phyloP scores from a whole-genome alignment of 2,888 invertebrate species.

The Cataglyphis cursor region DNA sequence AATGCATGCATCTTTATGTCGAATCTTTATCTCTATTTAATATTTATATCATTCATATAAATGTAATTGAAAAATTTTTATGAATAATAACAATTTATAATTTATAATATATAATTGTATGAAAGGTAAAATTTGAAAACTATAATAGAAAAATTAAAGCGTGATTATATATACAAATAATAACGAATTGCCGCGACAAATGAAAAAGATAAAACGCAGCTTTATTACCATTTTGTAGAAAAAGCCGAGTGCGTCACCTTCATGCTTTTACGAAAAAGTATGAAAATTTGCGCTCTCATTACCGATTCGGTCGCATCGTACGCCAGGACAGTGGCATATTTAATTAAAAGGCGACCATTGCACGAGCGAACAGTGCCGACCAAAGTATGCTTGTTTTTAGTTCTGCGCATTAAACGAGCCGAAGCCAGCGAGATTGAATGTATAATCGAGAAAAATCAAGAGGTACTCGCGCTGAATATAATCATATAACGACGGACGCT shows the following conservation, averaged over 20 bases:
- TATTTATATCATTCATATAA: neutral
- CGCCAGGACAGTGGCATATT: neutral
- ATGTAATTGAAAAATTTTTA: neutral
- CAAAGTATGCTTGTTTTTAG: constrained; percentile 30
- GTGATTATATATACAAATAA: neutral
- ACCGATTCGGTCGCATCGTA: neutral
- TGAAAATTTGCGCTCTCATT: constrained; percentile 31
- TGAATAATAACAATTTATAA: neutral
- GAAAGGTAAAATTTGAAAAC: neutral
- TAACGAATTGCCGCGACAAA: neutral
- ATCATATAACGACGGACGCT: neutral
- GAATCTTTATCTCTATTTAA: neutral
- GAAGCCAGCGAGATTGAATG: constrained; percentile 38
- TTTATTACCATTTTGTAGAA: constrained; percentile 11
- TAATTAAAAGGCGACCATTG: constrained; percentile 45
- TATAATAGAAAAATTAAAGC: neutral
- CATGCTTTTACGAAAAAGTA: constrained; percentile 24
- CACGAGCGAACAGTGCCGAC: constrained; percentile 25
- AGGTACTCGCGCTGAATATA: neutral
- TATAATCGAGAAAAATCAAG: constrained; percentile 48
- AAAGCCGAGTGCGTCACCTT: neutral
- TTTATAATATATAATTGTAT: neutral
- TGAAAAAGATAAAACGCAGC: neutral
- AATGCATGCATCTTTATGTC: neutral
- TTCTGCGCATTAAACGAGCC: constrained; percentile 26